A percentile compares a stretch with the other conserved stretches of the same genome.
Conservation (phyloP, 2,797 vertebrate species). For the Carcharodon carcharias region DNA sequence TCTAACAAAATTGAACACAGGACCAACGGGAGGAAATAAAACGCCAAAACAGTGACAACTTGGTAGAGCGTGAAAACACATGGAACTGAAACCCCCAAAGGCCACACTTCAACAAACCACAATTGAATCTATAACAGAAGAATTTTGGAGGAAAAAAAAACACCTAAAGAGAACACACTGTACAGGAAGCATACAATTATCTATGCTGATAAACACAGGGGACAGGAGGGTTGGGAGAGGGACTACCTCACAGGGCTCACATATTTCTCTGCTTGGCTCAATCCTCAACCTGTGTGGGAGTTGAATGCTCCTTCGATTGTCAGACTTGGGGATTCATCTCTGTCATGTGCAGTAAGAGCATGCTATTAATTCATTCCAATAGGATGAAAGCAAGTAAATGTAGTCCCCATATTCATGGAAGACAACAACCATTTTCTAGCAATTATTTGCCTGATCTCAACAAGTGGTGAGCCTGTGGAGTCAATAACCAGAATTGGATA, state of each 20-base stretch:
- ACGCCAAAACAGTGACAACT: not conserved
- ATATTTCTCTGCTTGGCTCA: not conserved
- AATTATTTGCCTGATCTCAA: not conserved
- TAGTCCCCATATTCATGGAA: not conserved
- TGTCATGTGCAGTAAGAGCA: no score
- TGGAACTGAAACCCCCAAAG: conserved; percentile 2
- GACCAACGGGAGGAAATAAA: conserved; percentile 19
- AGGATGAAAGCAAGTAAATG: not conserved
- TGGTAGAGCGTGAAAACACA: not conserved
- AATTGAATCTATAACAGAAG: not conserved
- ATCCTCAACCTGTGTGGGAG: not conserved
- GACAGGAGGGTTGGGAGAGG: not conserved
- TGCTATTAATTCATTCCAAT: not conserved
- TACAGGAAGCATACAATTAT: conserved; percentile 13
- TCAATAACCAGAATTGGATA: not conserved
- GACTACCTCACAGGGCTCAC: not conserved
- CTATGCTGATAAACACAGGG: not conserved
- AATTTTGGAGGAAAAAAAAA: not conserved
- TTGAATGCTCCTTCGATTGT: not conserved
- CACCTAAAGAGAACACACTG: not conserved
- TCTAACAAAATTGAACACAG: conserved; percentile 20
- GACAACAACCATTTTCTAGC: not conserved
- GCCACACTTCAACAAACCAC: not conserved
- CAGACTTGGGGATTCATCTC: not conserved
- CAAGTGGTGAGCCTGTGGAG: not conserved